A percentile compares a stretch with the other conserved stretches of the same genome.
Conservation (phyloP, 2,113 vertebrate species). For the Osmerus mordax region DNA sequence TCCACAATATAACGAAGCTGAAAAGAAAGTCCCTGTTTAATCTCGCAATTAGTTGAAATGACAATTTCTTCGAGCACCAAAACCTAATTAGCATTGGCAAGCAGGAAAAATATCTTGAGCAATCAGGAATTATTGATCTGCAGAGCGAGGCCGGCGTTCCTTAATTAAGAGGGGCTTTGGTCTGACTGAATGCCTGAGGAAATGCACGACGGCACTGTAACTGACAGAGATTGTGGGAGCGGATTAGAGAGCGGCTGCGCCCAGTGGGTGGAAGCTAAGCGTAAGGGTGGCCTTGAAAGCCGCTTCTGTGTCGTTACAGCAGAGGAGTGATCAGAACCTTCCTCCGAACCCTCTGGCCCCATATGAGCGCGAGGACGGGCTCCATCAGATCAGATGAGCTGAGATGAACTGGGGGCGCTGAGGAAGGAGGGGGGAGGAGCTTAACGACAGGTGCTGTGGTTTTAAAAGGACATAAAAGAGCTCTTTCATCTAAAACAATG, state of each 20-base stretch:
- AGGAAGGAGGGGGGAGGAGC: slow-evolving; percentile 11
- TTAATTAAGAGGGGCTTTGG: slow-evolving; percentile 47
- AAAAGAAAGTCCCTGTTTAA: background rate
- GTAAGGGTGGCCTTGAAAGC: slow-evolving; percentile 46
- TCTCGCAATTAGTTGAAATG: background rate
- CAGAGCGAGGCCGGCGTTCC: slow-evolving; percentile 23
- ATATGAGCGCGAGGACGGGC: no score
- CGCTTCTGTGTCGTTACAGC: slow-evolving; percentile 32
- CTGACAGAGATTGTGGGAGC: background rate
- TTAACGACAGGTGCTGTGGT: slow-evolving; percentile 17
- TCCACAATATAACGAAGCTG: background rate
- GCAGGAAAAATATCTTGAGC: slow-evolving; percentile 17
- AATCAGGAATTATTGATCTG: slow-evolving; percentile 53
- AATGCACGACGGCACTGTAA: slow-evolving; percentile 32
- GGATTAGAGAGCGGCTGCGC: background rate
- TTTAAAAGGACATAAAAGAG: background rate
- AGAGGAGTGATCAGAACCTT: background rate
- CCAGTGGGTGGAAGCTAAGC: slow-evolving; percentile 34
- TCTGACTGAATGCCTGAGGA: slow-evolving; percentile 47
- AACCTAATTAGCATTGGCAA: slow-evolving; percentile 4
- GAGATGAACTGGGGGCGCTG: background rate
- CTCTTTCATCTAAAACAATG: slow-evolving; percentile 43
- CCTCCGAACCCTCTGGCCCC: background rate
- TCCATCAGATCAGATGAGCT: background rate
- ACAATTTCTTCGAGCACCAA: background rate